Evolutionary conservation across 2,113 vertebrate species (phyloP).

Genomic region (Phrynosoma platyrhinos): DNA sequence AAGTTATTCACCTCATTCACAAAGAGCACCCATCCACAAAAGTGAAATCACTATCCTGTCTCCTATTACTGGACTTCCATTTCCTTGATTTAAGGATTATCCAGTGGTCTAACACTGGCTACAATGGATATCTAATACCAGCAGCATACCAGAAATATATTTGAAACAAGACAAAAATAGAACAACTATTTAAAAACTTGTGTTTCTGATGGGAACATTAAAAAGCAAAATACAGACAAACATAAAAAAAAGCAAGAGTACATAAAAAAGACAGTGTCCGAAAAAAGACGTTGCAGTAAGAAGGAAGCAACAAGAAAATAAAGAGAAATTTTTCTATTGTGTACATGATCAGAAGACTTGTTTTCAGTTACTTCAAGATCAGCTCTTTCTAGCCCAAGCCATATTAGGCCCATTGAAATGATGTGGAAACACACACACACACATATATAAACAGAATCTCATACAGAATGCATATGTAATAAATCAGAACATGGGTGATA

Average conservation of each 20-base stretch:
- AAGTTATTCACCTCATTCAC: not conserved
- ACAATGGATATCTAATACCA: not conserved
- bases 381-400: not conserved
- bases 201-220: not conserved
- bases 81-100: not conserved
- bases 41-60: not conserved
- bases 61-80: not conserved
- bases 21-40: not conserved
- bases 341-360: not conserved
- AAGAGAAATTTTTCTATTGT: not conserved
- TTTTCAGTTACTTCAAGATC: not conserved
- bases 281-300: not conserved
- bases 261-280: not conserved
- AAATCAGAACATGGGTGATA: not conserved
- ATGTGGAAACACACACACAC: not conserved
- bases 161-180: not conserved
- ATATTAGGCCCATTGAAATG: not conserved
- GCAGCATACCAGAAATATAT: not conserved
- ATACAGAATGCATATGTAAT: not conserved
- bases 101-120: not conserved
- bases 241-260: not conserved
- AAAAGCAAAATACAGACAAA: not conserved
- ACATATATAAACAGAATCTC: too few species aligned
- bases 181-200: rapidly evolving
- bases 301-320: not conserved